Evolutionary conservation across 2,113 vertebrate genomes (phyloP), one percentile per base, ranked within the genome.

Genomic region (Mormoops blainvillei): DNA sequence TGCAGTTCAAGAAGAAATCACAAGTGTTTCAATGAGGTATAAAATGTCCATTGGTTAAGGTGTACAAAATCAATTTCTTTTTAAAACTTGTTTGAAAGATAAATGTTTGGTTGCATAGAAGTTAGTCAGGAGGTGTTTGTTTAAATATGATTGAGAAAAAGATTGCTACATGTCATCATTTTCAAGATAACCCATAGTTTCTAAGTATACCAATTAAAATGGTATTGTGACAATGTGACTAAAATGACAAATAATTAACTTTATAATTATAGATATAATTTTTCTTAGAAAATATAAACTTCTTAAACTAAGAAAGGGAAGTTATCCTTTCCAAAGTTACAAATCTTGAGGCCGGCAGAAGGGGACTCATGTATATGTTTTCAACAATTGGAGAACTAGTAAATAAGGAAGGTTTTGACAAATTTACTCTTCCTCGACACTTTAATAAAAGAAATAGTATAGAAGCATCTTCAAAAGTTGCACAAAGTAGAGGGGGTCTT

Each of bases 1-100:
- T 61, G 92, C 28, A 70, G 76, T 96, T 91, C 77, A 91, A 96
- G 58, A 54, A 22, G 77, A 95, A 94, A 93, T 71, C 67, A 86
- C 73, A 85, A 31, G 20, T 54, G 7, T 91, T 74, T 93, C 18
- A 43, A 71, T 86, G 71, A 96, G 8, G 38, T 81, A 61, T 71
- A 88, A 93, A 95, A 74, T 6, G 33, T 18, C 20, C 28, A 58
- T 81, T 92, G 65, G 90, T 93, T 93, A 88, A 91, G 28, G 82
- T 4, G 20, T 77, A 77, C 20, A 91, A 88, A 93, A 71, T 56
- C 16, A 65, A 71, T 80, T 86, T 85, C 33, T 28, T 93, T 82
- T 91, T 61, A 48, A 94, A 96, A 94, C 24, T 85, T 96, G 22
- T 74, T 65, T 84, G 70, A 93, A 89, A 85, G 28, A 81, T 63